These are phyloP conservation scores for Pitangus sulphuratus DNA, from an alignment of 2,797 vertebrate genomes.

Conservation along the genomic window DNA sequence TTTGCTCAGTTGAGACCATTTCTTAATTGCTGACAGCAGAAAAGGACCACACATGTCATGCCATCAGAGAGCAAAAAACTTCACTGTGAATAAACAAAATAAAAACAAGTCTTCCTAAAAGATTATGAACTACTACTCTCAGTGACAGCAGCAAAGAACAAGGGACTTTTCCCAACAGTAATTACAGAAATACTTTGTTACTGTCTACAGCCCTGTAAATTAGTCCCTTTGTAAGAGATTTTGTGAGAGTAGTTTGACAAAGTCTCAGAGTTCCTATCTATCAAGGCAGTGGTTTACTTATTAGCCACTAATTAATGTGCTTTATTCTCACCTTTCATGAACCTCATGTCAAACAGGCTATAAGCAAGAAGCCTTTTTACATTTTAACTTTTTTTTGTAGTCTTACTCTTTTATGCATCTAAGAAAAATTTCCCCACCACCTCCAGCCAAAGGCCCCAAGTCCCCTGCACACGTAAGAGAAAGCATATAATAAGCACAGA, in stretches of 20 bases:
- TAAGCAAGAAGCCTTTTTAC: neutral
- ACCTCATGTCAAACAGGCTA: conserved; percentile 5
- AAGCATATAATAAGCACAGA: neutral
- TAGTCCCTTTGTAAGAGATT: conserved; percentile 40
- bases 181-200: conserved; percentile 49
- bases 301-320: conserved; percentile 25
- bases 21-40: conserved; percentile 67
- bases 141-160: conserved; percentile 36
- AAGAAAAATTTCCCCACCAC: conserved; percentile 32
- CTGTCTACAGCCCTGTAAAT: conserved; percentile 34
- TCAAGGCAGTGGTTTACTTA: conserved; percentile 36
- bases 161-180: conserved; percentile 46
- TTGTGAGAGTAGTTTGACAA: neutral
- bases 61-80: conserved; percentile 38
- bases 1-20: conserved; percentile 52
- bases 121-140: conserved; percentile 37
- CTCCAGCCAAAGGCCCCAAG: neutral
- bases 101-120: conserved; percentile 54
- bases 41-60: conserved; percentile 34
- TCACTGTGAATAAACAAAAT: conserved; percentile 51
- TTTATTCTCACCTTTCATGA: conserved; percentile 48
- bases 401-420: neutral
- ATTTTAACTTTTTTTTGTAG: conserved; percentile 37
- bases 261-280: conserved; percentile 34
- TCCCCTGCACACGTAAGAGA: neutral